Conservation (phyloP, 2,797 vertebrate genomes). For the Passerculus sandwichensis region DNA sequence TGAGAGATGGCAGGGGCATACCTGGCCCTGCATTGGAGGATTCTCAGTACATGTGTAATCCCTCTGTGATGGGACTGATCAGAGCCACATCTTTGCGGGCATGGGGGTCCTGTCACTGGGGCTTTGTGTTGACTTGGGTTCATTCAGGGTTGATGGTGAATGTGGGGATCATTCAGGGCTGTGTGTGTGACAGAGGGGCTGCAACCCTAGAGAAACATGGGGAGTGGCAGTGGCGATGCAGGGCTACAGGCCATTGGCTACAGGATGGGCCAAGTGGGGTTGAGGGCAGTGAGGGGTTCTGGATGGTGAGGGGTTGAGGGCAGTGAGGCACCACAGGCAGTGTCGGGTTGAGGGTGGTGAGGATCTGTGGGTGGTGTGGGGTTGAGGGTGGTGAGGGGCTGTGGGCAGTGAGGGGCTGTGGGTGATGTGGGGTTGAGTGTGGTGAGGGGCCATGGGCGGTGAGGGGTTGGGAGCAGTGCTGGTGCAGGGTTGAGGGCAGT, state of each 20-base stretch:
- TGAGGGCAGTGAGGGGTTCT: not conserved
- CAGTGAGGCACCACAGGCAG: not conserved
- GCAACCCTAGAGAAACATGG: not conserved
- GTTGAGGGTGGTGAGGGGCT: too few species aligned
- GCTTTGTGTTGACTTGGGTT: not conserved
- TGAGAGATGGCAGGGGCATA: rapidly evolving
- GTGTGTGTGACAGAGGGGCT: not conserved
- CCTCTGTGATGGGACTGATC: not conserved
- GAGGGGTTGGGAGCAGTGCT: too few species aligned
- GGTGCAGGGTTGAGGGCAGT: too few species aligned
- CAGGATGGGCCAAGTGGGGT: rapidly evolving
- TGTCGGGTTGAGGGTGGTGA: too few species aligned
- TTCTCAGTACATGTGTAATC: rapidly evolving
- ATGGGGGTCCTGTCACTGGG: rapidly evolving
- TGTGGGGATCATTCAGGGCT: not conserved
- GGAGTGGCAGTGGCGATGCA: rapidly evolving
- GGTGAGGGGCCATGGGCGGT: rapidly evolving
- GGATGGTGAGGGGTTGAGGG: not conserved
- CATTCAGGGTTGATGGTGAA: not conserved
- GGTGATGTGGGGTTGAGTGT: rapidly evolving
- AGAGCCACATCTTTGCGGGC: rapidly evolving
- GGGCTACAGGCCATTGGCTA: not conserved
- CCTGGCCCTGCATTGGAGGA: rapidly evolving
- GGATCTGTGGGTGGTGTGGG: too few species aligned
- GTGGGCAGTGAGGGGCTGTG: rapidly evolving